phyloP scores from a whole-genome alignment of 2,797 vertebrate genomes.

The Crax fasciolata region DNA sequence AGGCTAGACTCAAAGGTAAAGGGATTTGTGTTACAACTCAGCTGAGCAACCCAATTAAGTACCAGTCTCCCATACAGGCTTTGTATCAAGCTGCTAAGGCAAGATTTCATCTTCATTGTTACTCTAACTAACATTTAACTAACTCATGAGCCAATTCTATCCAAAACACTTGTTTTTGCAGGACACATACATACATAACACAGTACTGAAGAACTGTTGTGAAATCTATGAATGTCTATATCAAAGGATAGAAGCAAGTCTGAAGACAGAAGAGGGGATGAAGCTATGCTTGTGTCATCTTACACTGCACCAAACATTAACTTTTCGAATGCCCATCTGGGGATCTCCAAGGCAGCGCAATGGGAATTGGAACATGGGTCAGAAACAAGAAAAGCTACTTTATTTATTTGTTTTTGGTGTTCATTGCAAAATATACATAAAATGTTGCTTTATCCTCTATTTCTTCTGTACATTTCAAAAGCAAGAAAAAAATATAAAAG shows the following conservation, averaged over 20 bases:
- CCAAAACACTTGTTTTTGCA: neutral
- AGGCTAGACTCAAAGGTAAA: neutral
- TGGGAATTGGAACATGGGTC: neutral
- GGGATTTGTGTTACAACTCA: neutral
- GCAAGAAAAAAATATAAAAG: neutral
- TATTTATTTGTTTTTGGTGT: neutral
- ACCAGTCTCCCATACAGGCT: neutral
- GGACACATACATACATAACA: neutral
- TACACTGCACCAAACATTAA: neutral
- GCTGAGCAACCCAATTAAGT: neutral
- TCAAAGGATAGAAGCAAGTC: neutral
- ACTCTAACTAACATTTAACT: neutral
- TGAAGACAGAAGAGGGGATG: neutral
- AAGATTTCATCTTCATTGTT: neutral
- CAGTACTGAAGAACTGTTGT: neutral
- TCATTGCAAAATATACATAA: neutral
- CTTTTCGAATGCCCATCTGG: neutral
- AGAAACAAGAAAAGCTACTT: neutral
- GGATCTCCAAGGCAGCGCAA: fast-evolving
- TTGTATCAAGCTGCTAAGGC: neutral
- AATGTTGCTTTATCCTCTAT: neutral
- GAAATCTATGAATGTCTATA: neutral
- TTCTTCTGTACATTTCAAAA: neutral
- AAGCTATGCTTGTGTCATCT: neutral
- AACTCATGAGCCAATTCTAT: neutral